Percentiles rank a stretch among this genome's conserved stretches.
These are phyloP conservation scores for Synergus japonicus DNA, from an alignment of 2,888 invertebrate species.

Conservation along the genomic window DNA sequence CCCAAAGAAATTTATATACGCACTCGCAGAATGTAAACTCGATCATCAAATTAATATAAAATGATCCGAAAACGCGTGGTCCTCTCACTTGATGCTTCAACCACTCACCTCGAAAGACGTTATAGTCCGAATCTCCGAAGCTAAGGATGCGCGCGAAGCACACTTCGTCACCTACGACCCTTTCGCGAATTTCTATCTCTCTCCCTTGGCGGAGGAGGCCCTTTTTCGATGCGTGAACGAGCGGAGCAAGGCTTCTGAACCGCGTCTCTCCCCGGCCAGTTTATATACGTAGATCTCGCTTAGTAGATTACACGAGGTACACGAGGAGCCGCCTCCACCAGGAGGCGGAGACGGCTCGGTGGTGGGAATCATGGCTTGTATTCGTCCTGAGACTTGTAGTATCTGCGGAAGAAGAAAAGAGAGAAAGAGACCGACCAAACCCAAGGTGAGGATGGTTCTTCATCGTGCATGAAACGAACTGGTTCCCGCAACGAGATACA, in stretches of 20 bases:
- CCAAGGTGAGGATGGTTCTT: constrained; percentile 54
- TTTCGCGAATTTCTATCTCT: constrained; percentile 39
- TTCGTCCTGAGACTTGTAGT: constrained; percentile 43
- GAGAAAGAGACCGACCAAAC: constrained; percentile 57
- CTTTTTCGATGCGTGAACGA: constrained; percentile 69
- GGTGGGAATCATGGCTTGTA: constrained; percentile 51
- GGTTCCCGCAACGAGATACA: constrained; percentile 56
- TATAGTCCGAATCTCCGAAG: constrained; percentile 18
- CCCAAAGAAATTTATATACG: not conserved
- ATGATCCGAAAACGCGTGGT: not conserved
- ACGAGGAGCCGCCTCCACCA: constrained; percentile 66
- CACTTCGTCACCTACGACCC: constrained; percentile 53
- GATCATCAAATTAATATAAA: not conserved
- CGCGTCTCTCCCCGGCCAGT: constrained; percentile 73
- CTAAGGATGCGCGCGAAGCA: constrained; percentile 45
- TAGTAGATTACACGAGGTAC: constrained; percentile 62
- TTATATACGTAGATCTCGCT: constrained; percentile 76
- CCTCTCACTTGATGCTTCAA: not conserved
- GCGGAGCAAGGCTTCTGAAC: constrained; percentile 74
- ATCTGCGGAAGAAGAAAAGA: constrained; percentile 55
- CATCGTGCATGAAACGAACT: constrained; percentile 53
- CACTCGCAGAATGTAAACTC: not conserved
- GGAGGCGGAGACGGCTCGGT: constrained; percentile 57
- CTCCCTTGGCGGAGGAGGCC: constrained; percentile 56
- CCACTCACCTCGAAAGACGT: constrained; percentile 30